Percentiles rank a stretch among this genome's conserved stretches.
Conservation (phyloP, 2,113 vertebrate genomes). For the Theropithecus gelada region DNA sequence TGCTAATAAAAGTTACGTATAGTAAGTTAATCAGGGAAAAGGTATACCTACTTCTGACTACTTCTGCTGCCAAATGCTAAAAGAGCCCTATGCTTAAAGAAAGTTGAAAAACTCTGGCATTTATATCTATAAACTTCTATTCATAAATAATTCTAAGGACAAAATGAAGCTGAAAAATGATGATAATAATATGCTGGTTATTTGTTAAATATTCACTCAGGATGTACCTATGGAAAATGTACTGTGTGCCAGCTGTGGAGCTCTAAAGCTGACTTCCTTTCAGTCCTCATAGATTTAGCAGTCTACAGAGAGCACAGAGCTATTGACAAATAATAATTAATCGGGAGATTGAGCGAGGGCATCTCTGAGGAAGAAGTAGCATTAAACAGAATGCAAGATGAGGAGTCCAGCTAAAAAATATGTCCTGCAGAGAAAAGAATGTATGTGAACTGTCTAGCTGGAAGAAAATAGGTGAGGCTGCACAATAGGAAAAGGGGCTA, state of each 20-base stretch:
- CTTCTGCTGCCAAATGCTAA: neutral
- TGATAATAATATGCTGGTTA: neutral
- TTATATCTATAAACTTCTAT: neutral
- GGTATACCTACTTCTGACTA: neutral
- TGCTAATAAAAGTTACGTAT: neutral
- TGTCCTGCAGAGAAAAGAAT: neutral
- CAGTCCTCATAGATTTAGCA: neutral
- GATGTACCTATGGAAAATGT: neutral
- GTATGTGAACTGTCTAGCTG: neutral
- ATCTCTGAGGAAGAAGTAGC: neutral
- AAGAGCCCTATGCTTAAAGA: neutral
- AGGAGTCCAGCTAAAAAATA: neutral
- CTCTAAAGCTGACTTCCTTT: neutral
- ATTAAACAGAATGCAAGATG: neutral
- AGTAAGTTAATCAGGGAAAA: neutral
- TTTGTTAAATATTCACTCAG: neutral
- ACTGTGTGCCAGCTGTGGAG: neutral
- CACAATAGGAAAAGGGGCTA: neutral
- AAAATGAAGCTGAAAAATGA: neutral
- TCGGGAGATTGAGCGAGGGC: neutral
- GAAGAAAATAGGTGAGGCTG: neutral
- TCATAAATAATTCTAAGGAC: neutral
- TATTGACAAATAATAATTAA: neutral
- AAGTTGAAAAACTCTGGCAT: neutral
- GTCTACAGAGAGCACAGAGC: neutral